A percentile compares a stretch with the other conserved stretches of the same genome.
phyloP scores from a whole-genome alignment of 2,797 vertebrate genomes.

The Arctocebus calabarensis region DNA sequence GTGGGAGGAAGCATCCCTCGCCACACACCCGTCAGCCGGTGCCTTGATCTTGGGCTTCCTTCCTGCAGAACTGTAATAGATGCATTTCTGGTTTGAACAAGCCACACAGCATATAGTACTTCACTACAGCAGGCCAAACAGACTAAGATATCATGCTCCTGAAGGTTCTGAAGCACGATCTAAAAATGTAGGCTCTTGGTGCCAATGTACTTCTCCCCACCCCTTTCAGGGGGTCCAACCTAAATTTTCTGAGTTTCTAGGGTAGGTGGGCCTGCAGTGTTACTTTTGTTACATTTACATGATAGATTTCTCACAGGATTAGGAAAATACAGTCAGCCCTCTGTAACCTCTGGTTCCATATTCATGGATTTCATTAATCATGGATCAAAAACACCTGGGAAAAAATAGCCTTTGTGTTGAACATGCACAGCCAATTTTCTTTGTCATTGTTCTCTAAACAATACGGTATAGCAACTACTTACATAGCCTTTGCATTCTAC shows the following conservation, averaged over 20 bases:
- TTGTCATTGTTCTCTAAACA: neutral
- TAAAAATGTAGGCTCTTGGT: neutral
- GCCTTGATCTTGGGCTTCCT: neutral
- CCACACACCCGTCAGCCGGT: neutral
- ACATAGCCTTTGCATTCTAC: no score
- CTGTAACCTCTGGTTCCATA: neutral
- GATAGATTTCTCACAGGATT: neutral
- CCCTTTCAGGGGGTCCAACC: neutral
- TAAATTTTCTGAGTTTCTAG: slow-evolving; percentile 16
- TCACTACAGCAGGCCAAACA: neutral
- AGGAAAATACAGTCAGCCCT: neutral
- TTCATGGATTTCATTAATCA: neutral
- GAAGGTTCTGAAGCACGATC: neutral
- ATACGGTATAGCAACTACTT: neutral
- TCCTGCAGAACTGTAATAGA: neutral
- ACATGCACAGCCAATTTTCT: neutral
- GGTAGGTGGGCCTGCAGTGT: neutral
- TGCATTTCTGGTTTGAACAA: neutral
- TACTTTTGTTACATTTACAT: neutral
- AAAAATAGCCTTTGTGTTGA: neutral
- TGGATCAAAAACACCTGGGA: neutral
- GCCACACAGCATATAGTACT: neutral
- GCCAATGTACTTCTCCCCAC: neutral
- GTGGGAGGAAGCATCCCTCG: neutral
- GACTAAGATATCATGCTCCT: neutral